Conservation (phyloP, 2,888 invertebrate species). For the Epiblema foenella region DNA sequence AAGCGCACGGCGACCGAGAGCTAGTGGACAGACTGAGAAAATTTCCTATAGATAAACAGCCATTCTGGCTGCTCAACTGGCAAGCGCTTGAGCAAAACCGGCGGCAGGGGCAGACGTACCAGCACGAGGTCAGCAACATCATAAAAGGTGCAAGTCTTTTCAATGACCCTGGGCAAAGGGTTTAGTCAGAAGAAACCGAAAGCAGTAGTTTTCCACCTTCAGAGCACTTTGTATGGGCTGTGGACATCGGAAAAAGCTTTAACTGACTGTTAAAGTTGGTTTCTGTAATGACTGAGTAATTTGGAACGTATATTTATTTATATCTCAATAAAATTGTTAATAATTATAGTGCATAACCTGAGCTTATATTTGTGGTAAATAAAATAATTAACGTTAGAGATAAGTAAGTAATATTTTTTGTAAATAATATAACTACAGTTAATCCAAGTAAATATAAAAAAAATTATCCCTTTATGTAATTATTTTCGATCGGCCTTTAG, state of each 20-base stretch:
- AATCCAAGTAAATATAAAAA: too few relatives aligned
- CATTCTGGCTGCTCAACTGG: conserved; percentile 89
- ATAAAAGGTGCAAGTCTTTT: conserved; percentile 44
- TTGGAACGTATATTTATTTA: too few relatives aligned
- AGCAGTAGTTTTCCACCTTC: not conserved
- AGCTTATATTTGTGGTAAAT: too few relatives aligned
- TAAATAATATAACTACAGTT: too few relatives aligned
- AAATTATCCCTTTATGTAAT: too few relatives aligned
- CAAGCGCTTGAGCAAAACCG: conserved; percentile 85
- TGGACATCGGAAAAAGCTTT: too few relatives aligned
- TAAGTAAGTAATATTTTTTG: too few relatives aligned
- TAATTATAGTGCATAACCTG: too few relatives aligned
- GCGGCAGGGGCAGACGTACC: conserved; percentile 60
- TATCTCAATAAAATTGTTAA: too few relatives aligned
- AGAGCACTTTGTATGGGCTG: not conserved
- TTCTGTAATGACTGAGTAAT: not conserved
- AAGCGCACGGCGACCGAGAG: conserved; percentile 86
- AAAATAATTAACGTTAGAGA: too few relatives aligned
- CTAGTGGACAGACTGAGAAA: conserved; percentile 84
- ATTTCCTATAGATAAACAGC: conserved; percentile 86
- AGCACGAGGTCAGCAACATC: conserved; percentile 59
- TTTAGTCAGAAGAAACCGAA: not conserved
- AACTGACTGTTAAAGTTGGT: too few relatives aligned
- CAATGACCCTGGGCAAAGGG: not conserved
- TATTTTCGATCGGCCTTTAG: too few relatives aligned